A percentile compares a stretch with the other conserved stretches of the same genome.
Evolutionary conservation across 2,888 invertebrate genomes (phyloP).

Genomic region (Lithophane semibrunnea): DNA sequence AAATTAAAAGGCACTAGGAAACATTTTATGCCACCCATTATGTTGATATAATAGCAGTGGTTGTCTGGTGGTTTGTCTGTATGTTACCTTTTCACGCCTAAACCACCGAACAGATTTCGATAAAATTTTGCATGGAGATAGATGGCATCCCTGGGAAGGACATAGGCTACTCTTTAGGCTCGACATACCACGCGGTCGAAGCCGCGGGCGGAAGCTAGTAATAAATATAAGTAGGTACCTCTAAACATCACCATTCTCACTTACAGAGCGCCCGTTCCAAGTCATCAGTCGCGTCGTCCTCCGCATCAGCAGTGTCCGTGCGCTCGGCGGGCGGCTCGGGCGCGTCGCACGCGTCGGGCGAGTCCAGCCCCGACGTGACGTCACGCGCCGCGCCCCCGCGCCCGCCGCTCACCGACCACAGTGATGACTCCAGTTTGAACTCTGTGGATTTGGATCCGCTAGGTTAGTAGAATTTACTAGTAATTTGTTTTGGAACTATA

Average conservation of each 20-base stretch:
- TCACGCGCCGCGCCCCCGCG: slow-evolving; percentile 87
- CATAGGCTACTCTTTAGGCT: too few species aligned
- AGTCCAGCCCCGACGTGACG: slow-evolving; percentile 89
- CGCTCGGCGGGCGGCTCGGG: slow-evolving; percentile 87
- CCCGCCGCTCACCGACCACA: slow-evolving; percentile 88
- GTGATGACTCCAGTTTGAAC: slow-evolving; percentile 97
- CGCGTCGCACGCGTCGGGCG: slow-evolving; percentile 86
- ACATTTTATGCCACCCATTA: slow-evolving; percentile 5
- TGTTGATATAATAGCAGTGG: neutral
- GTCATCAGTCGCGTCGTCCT: slow-evolving; percentile 88
- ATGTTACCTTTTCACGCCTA: too few species aligned
- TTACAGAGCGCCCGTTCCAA: slow-evolving; percentile 92
- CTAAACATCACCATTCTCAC: neutral
- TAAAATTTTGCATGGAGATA: too few species aligned
- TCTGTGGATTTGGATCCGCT: slow-evolving; percentile 96
- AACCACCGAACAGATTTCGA: too few species aligned
- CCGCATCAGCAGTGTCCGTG: slow-evolving; percentile 86
- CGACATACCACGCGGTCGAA: too few species aligned
- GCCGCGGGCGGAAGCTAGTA: too few species aligned
- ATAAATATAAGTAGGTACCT: neutral
- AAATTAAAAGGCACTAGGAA: slow-evolving; percentile 28
- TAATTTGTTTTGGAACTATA: neutral
- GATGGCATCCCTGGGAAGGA: too few species aligned
- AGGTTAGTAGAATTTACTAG: slow-evolving; percentile 77
- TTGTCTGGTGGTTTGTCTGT: too few species aligned